phyloP scores from a whole-genome alignment of 2,113 vertebrate genomes.

The Tetrao urogallus region DNA sequence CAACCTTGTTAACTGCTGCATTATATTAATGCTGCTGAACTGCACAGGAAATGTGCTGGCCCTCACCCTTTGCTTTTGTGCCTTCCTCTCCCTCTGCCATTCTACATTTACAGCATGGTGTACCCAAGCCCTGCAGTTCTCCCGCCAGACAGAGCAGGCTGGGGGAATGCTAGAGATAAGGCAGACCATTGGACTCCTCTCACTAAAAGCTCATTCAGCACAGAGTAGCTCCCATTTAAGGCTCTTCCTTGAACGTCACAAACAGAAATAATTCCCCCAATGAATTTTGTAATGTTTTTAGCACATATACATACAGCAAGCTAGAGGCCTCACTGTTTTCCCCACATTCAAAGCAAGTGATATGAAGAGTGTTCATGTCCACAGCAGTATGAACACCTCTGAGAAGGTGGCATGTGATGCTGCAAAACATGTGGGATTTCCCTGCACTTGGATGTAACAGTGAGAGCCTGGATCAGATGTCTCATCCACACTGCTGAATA shows the following conservation, averaged over 20 bases:
- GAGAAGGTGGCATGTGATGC: background rate
- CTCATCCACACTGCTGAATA: background rate
- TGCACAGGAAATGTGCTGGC: background rate
- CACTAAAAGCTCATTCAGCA: background rate
- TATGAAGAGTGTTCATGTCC: background rate
- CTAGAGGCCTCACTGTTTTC: background rate
- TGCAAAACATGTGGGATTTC: background rate
- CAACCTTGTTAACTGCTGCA: background rate
- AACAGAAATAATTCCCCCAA: background rate
- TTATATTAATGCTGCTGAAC: background rate
- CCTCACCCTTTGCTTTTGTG: background rate
- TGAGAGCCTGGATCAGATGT: too few species aligned
- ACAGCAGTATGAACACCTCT: too few species aligned
- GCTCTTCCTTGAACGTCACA: background rate
- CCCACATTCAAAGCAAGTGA: background rate
- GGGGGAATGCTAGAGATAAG: background rate
- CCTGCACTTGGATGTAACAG: background rate
- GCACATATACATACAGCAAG: background rate
- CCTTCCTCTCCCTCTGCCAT: background rate
- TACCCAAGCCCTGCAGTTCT: background rate
- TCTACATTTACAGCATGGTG: background rate
- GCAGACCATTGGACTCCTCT: background rate
- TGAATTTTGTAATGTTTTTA: background rate
- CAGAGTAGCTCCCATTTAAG: background rate
- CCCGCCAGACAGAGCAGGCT: background rate